phyloP scores from a whole-genome alignment of 2,888 invertebrate species.

The Drosophila eohydei region DNA sequence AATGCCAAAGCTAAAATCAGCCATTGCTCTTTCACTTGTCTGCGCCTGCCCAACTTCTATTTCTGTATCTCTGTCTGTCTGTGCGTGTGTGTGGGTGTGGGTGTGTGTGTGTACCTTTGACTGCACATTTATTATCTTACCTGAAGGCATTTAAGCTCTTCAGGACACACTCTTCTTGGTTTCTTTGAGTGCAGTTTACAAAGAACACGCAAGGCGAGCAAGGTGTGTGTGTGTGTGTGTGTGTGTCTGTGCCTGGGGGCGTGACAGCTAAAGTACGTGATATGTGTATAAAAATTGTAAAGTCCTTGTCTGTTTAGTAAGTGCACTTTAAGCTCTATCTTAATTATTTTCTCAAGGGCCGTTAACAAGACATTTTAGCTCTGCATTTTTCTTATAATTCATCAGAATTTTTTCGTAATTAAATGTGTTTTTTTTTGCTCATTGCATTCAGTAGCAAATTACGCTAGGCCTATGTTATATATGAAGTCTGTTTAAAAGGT shows the following conservation, averaged over 20 bases:
- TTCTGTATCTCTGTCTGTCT: not conserved
- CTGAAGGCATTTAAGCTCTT: slow-evolving; percentile 75
- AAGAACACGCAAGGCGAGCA: slow-evolving; percentile 15
- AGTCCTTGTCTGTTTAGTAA: slow-evolving; percentile 16
- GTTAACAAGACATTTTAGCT: not conserved
- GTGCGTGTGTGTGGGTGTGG: slow-evolving; percentile 17
- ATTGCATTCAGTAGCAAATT: not conserved
- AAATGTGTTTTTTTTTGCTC: not conserved
- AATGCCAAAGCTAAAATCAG: slow-evolving; percentile 74
- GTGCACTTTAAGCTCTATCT: slow-evolving; percentile 11
- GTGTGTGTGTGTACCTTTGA: slow-evolving; percentile 70
- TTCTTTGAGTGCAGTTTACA: slow-evolving; percentile 54
- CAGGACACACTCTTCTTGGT: slow-evolving; percentile 26
- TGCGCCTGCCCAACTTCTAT: slow-evolving; percentile 43
- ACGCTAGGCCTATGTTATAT: no score
- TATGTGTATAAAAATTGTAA: slow-evolving; percentile 27
- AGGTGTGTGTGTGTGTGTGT: not conserved
- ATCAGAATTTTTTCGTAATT: not conserved
- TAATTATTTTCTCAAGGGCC: slow-evolving; percentile 6
- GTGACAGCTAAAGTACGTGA: slow-evolving; percentile 40
- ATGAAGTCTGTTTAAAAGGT: no score
- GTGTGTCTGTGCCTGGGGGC: slow-evolving; percentile 24
- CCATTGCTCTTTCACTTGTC: slow-evolving; percentile 58
- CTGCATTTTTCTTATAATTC: not conserved
- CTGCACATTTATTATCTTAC: slow-evolving; percentile 79